Conservation (phyloP, 1,140 invertebrate species). For the Prorops nasuta region DNA sequence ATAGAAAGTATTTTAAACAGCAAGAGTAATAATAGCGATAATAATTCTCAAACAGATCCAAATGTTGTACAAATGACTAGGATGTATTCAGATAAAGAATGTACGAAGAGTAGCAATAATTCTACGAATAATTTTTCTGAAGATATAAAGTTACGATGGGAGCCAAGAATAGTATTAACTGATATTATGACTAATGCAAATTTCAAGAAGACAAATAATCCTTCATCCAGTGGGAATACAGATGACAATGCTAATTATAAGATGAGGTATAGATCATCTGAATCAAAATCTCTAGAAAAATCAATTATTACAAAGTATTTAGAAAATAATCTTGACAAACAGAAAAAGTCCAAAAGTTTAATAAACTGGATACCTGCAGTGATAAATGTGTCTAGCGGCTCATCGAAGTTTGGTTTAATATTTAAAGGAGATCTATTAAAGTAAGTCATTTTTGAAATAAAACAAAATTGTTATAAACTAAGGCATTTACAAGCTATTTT, state of each 20-base stretch:
- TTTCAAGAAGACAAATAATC: not conserved
- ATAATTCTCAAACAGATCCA: too few species aligned
- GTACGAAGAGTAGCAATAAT: too few species aligned
- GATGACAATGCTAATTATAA: too few species aligned
- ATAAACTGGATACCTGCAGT: constrained; percentile 29
- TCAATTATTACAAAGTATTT: constrained; percentile 1
- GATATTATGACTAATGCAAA: not conserved
- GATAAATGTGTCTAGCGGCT: not conserved
- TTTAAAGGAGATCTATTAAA: constrained; percentile 41
- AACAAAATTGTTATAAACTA: not conserved
- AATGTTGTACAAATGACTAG: too few species aligned
- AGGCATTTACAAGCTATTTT: constrained; percentile 2
- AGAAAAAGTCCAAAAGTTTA: constrained; percentile 24
- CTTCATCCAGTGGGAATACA: not conserved
- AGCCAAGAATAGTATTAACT: not conserved
- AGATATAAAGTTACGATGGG: too few species aligned
- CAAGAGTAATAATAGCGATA: too few species aligned
- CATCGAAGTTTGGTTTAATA: constrained; percentile 16
- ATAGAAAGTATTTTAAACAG: too few species aligned
- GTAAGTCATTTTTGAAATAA: constrained; percentile 22
- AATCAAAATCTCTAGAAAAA: not conserved
- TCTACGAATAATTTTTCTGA: too few species aligned
- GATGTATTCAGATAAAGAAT: too few species aligned
- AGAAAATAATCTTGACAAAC: not conserved
- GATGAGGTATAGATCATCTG: too few species aligned